Percentiles rank a stretch among this genome's conserved stretches.
Evolutionary conservation across 2,888 invertebrate species (phyloP).

Genomic region (Julus scanicus): DNA sequence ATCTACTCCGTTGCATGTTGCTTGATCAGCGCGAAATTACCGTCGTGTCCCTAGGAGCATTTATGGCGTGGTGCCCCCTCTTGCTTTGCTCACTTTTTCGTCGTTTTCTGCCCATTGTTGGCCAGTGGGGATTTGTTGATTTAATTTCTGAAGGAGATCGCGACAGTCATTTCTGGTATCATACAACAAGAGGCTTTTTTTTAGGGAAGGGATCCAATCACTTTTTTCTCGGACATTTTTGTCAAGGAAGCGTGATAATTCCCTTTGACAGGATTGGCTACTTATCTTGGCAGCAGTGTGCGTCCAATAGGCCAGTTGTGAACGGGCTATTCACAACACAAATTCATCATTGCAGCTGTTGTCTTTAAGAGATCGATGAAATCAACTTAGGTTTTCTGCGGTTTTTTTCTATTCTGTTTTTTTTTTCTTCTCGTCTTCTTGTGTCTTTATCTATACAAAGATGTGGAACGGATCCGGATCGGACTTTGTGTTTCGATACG

Average conservation of each 20-base stretch:
- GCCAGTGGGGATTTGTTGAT: conserved; percentile 44
- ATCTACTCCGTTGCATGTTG: conserved; percentile 9
- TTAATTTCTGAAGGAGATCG: conserved; percentile 41
- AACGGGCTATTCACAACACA: conserved; percentile 20
- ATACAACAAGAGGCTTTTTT: conserved; percentile 29
- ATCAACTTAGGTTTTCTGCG: conserved; percentile 2
- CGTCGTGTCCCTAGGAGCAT: neutral
- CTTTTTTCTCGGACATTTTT: conserved; percentile 25
- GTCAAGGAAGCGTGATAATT: conserved; percentile 51
- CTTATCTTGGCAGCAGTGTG: conserved; percentile 49
- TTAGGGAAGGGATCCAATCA: conserved; percentile 21
- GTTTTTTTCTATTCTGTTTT: neutral
- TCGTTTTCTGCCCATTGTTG: neutral
- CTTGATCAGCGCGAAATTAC: conserved; percentile 24
- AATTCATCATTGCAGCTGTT: conserved; percentile 52
- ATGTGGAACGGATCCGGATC: conserved; percentile 48
- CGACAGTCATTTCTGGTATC: conserved; percentile 44
- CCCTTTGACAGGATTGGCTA: conserved; percentile 49
- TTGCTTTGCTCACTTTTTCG: neutral
- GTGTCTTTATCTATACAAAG: conserved; percentile 30
- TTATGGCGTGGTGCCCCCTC: neutral
- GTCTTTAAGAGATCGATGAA: conserved; percentile 50
- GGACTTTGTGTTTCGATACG: conserved; percentile 28
- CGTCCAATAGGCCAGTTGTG: conserved; percentile 28
- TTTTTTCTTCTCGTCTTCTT: conserved; percentile 19